Evolutionary conservation across 2,113 vertebrate genomes (phyloP).

Genomic region (Spea bombifrons): DNA sequence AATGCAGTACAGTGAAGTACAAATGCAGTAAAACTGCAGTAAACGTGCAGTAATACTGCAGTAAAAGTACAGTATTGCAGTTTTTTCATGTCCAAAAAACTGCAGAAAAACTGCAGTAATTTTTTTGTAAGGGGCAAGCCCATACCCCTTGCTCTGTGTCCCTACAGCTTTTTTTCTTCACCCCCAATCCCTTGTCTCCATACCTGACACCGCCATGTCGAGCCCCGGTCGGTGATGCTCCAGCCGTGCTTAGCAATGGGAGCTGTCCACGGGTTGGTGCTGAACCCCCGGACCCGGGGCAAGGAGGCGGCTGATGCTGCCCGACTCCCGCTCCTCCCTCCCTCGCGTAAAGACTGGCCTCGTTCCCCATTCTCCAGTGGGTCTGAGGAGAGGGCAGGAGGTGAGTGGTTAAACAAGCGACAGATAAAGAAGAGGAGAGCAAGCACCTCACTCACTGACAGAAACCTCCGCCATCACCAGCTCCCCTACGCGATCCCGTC

Average conservation of each 20-base stretch:
- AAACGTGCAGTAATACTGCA: no score
- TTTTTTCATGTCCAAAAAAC: no score
- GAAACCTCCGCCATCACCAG: constrained; percentile 32
- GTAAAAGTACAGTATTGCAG: no score
- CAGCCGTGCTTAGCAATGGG: constrained; percentile 28
- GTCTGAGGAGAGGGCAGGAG: neutral
- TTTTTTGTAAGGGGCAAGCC: no score
- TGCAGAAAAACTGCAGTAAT: no score
- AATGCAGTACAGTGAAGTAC: no score
- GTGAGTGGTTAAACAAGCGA: neutral
- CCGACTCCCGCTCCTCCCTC: constrained; percentile 31
- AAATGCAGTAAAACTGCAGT: no score
- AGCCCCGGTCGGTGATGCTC: constrained; percentile 3
- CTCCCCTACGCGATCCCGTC: neutral
- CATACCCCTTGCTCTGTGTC: no score
- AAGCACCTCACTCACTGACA: constrained; percentile 8
- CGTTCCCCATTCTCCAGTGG: constrained; percentile 15
- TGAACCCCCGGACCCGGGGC: constrained; percentile 22
- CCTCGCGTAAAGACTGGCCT: constrained; percentile 33
- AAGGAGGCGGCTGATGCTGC: constrained; percentile 8
- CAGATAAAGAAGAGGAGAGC: neutral
- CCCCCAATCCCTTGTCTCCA: neutral
- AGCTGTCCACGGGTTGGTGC: constrained; percentile 40
- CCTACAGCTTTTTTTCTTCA: neutral
- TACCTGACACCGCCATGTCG: constrained; percentile 16